These are phyloP conservation scores for Aulostomus chinensis DNA, from an alignment of 2,797 vertebrate genomes.

Conservation along the genomic window DNA sequence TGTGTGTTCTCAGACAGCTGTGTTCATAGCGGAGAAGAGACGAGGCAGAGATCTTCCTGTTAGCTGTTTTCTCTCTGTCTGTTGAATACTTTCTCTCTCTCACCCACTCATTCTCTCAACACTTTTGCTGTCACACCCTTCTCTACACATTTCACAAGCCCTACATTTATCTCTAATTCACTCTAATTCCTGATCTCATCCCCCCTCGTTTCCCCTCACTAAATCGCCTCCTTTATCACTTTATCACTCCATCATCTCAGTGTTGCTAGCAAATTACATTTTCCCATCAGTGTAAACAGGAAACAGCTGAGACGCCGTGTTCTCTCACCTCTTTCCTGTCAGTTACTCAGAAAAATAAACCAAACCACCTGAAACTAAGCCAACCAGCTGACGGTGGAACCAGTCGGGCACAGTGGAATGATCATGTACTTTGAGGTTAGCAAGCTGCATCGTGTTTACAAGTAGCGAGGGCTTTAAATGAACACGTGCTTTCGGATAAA, in stretches of 20 bases:
- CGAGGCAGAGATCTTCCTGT: conserved; percentile 61
- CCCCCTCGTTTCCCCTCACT: background rate
- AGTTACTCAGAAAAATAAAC: conserved; percentile 60
- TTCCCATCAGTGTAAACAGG: conserved; percentile 53
- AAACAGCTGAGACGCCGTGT: conserved; percentile 66
- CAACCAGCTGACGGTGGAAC: background rate
- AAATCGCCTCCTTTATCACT: conserved; percentile 10
- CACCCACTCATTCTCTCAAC: background rate
- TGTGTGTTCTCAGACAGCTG: conserved; percentile 53
- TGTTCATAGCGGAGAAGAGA: conserved; percentile 23
- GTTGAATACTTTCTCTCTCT: background rate
- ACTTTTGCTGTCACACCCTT: background rate
- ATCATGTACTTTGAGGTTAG: conserved; percentile 45
- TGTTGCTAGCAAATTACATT: conserved; percentile 17
- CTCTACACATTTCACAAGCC: background rate
- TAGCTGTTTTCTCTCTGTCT: conserved; percentile 56
- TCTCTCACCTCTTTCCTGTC: conserved; percentile 49
- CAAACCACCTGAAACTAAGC: conserved; percentile 19
- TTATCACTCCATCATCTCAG: conserved; percentile 1
- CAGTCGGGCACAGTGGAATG: background rate
- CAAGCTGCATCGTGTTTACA: conserved; percentile 52
- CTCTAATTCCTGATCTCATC: conserved; percentile 16
- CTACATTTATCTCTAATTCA: conserved; percentile 21
- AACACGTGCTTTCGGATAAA: conserved; percentile 49
- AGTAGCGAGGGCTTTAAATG: conserved; percentile 58